Base-by-base conservation (phyloP, 2,113 vertebrate species). In the Callionymus lyra region DNA sequence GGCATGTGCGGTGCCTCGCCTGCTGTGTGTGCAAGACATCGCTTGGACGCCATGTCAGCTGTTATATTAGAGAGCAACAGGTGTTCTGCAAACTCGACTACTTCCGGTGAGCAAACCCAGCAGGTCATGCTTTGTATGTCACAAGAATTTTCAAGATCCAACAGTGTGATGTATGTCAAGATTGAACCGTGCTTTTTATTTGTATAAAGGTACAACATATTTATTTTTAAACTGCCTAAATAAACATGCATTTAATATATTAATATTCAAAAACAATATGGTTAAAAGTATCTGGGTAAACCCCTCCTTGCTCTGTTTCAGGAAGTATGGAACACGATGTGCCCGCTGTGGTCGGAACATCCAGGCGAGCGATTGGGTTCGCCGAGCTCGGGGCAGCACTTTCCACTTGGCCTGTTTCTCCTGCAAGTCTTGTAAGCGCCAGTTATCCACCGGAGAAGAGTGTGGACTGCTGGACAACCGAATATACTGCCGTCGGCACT, bases 51-150 rank as follows among this genome's bases (percentile, higher is more conserved):
- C 94, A 99, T 5, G 91, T 92, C 14, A 98, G 93, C 83, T 99
- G 95, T 70, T 99, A 92, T 44, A 91, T 98, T 63, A 97, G 96
- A 84, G 94, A 97, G 33, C 91, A 88, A 72, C 91, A 97, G 53
- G 88, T 99, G 51, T 98, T 92, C 82, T 99, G 95, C 82, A 98
- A 98, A 81, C 88, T 99, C 1, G 95, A 99, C 80, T 99, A 99
- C 77, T 97, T 98, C 84, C 92, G 95, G 95, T 97, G 86, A 16
- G 31, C 14, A 4, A 2, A n/a, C 1, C 8, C 2, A 21, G 10
- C 6, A 41, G 1, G 12, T 6, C 32, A 35, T 6, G 34, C 12
- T 35, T 35, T 34, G 9, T 34, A 5, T 34, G 32, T 10, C 9
- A 34, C 12, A 5, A 34, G 32, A 12, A 34, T 10, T 34, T 5